Conservation (phyloP, 2,113 vertebrate genomes). For the Cyrtonyx montezumae region DNA sequence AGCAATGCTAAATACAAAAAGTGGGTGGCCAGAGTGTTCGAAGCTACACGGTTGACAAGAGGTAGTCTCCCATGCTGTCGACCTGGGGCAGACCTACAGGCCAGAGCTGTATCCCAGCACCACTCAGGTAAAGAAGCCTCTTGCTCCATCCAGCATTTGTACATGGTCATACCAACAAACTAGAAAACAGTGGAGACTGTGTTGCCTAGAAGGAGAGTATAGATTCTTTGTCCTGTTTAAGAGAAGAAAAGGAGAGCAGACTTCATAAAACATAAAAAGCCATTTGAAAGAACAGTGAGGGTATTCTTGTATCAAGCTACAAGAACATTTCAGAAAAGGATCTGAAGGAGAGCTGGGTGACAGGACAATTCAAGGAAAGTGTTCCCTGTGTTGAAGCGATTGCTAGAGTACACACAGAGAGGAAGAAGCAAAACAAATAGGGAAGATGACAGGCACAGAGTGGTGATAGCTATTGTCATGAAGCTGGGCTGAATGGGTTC, state of each 20-base stretch:
- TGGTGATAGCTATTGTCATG: background rate
- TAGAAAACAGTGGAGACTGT: background rate
- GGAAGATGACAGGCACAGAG: background rate
- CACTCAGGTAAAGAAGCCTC: background rate
- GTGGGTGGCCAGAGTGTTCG: background rate
- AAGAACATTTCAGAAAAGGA: background rate
- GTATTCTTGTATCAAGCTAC: background rate
- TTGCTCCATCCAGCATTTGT: background rate
- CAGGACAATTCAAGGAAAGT: background rate
- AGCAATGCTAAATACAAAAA: background rate
- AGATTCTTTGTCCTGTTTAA: background rate
- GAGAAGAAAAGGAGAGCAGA: background rate
- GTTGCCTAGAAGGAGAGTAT: background rate
- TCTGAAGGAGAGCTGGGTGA: background rate
- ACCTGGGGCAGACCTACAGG: background rate
- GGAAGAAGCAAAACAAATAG: background rate
- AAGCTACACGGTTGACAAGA: background rate
- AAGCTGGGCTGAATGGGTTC: background rate
- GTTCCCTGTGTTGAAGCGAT: background rate
- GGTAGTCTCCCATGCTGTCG: rapidly evolving
- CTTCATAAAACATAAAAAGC: background rate
- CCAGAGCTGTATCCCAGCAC: background rate
- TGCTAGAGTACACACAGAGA: background rate
- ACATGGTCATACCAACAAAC: background rate
- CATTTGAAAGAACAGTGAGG: rapidly evolving